Evolutionary conservation across 2,113 vertebrate species (phyloP), one percentile per base, ranked within the genome.

Genomic region (Catharus minimus): DNA sequence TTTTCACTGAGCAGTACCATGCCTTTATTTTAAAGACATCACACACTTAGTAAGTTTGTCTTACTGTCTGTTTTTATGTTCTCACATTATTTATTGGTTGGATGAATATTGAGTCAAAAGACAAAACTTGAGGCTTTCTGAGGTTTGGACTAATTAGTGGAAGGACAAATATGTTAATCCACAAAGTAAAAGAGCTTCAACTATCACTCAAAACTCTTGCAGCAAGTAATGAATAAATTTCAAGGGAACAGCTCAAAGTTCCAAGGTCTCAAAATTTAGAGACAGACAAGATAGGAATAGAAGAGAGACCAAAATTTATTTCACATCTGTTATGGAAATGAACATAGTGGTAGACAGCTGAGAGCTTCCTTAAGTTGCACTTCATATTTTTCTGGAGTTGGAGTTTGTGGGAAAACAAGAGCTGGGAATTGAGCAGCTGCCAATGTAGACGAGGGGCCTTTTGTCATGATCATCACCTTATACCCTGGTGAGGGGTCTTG

Each of bases 251-350:
- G 41, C 57, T 86, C 66, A 30, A 43, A 81, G 32, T 67, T 93
- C 72, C 38, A 85, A 43, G 53, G 47, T 81, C 75, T 95, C 46
- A 58, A 61, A 86, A 90, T 88, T 71, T 79, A 86, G 62, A 77
- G 55, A 55, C 47, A 77, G 76, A 68, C 20, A 75, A 92, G 76
- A 82, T 44, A 77, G 75, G 52, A 85, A 87, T 33, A 72, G 82
- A 62, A 89, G 41, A 74, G 58, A 91, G n/a, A 74, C 64, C 46
- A 82, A 80, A 77, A 82, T 69, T 60, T 67, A 55, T 77, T 94
- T 95, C 88, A 89, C 87, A 90, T 94, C 82, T 95, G 76, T 69
- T 94, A 68, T 78, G 82, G 85, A 89, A 94, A 66, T 60, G 41
- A 91, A 47, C 32, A 19, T 61, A 76, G 58, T 61, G 26, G 46